Evolutionary conservation across 1,140 invertebrate species (phyloP), one percentile per base, ranked within the genome.

Genomic region (Sinella curviseta): DNA sequence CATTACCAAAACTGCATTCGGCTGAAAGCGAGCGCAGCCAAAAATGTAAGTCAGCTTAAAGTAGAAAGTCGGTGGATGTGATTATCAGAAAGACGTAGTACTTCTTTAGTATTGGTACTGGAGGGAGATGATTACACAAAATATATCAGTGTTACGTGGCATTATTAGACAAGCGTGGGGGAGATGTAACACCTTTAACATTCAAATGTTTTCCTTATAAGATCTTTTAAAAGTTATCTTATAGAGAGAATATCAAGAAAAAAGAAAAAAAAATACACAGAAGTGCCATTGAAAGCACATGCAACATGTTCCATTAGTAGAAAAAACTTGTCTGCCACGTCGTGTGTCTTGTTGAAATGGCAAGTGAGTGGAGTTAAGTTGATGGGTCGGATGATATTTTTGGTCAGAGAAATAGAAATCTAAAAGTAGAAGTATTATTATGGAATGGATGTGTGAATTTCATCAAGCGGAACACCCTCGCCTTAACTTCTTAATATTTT

Each of bases 381-480:
- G 57, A 60, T 60, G 24, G 57, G 28, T 12, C 12, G 65, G 31
- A 70, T 70, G 31, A 8, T 70, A 70, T 30, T 70, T 70, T 70
- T 30, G 65, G 65, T 8, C 65, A 70, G 65, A 70, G 12, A 70
- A 12, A 24, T 60, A 26, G 24, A 30, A 70, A 70, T 70, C 12
- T n/a, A 12, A 70, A 30, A 70, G 31, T 8, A 33, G 24, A 60
- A 60, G 24, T n/a, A 48, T n/a, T n/a, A 48, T 48, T 8, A 48
- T 48, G 39, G 39, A 12, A 48, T 48, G 77, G 77, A 82, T 82
- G 82, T 82, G 82, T 82, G 79, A 80, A 80, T 78, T 82, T 80
- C 79, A 78, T 82, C 79, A 81, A 74, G 82, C 79, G 79, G 74
- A 82, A 82, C 81, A 76, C 81, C 81, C 79, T 77, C 55, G 30